These are phyloP conservation scores for Muscicapa striata DNA, from an alignment of 2,797 vertebrate genomes.

Conservation along the genomic window DNA sequence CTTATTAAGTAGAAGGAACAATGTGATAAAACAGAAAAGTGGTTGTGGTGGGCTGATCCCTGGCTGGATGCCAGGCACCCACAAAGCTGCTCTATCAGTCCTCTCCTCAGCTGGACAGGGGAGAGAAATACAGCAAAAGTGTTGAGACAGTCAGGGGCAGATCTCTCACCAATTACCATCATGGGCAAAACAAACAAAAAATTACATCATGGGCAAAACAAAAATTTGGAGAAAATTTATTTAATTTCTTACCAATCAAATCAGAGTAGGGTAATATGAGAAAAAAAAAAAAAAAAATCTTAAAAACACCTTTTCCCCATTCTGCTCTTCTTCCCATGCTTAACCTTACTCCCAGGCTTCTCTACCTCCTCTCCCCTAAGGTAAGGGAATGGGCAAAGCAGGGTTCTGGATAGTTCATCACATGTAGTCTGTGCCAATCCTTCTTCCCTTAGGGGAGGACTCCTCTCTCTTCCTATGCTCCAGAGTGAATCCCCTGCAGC, in stretches of 20 bases:
- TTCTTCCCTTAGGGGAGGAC: not conserved
- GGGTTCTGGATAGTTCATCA: not conserved
- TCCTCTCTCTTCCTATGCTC: not conserved
- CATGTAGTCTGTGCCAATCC: not conserved
- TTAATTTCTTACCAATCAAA: not conserved
- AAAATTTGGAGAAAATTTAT: not conserved
- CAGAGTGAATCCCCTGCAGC: not conserved
- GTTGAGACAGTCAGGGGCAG: fast-evolving
- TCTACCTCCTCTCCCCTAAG: fast-evolving
- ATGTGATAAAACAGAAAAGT: not conserved
- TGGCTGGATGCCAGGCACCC: too few species aligned
- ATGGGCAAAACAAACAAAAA: not conserved
- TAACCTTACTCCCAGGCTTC: not conserved
- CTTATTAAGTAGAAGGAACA: not conserved
- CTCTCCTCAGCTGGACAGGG: not conserved
- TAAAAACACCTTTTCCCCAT: not conserved
- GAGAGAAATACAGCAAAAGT: not conserved
- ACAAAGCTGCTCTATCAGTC: not conserved
- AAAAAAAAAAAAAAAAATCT: not conserved
- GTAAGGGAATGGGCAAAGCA: fast-evolving
- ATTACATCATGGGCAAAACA: not conserved
- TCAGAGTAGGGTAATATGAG: not conserved
- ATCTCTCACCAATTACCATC: not conserved
- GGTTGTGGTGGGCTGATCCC: not conserved
- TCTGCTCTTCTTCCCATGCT: not conserved